Evolutionary conservation across 2,888 invertebrate species (phyloP), one percentile per base, ranked within the genome.

Genomic region (Anticlea derivata): DNA sequence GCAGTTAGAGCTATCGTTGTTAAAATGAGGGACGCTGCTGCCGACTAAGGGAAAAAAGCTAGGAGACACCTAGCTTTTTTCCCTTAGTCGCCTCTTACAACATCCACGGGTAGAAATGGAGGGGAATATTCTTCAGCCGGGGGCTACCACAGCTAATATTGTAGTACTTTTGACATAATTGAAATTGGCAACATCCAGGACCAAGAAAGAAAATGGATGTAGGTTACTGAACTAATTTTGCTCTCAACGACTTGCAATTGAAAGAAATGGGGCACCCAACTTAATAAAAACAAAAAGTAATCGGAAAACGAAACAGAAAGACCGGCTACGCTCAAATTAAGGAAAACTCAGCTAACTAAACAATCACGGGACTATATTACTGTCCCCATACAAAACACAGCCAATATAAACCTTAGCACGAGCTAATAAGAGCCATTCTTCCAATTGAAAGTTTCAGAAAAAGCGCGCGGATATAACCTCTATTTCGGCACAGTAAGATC

Each of bases 281-380:
- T 43, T 43, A 48, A 52, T 52, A 52, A 48, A 52, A 52, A 48
- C 47, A 52, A 52, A 41, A 51, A 52, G 47, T 43, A 52, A 52
- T 52, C 47, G 38, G 39, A 52, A 47, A 48, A 48, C 52, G 38
- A 47, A 48, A 45, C 54, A 40, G 33, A 41, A 44, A 35, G 50
- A 45, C 38, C 39, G 39, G 50, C 33, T 17, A 29, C 44, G 50
- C 46, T 47, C 52, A 51, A 61, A 61, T 61, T 58, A 61, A 56
- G 54, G 58, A 47, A 61, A 60, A 56, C 58, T 52, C 41, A 31
- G 58, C 53, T 51, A 55, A 55, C 53, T 60, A 58, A 51, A 56
- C 60, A 54, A 61, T 58, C 60, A 40, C 30, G 2, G 43, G 26
- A 11, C 45, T 39, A 57, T 49, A 58, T 60, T 55, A 60, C 55